phyloP scores from a whole-genome alignment of 1,140 invertebrate genomes.

The Cherax destructor region DNA sequence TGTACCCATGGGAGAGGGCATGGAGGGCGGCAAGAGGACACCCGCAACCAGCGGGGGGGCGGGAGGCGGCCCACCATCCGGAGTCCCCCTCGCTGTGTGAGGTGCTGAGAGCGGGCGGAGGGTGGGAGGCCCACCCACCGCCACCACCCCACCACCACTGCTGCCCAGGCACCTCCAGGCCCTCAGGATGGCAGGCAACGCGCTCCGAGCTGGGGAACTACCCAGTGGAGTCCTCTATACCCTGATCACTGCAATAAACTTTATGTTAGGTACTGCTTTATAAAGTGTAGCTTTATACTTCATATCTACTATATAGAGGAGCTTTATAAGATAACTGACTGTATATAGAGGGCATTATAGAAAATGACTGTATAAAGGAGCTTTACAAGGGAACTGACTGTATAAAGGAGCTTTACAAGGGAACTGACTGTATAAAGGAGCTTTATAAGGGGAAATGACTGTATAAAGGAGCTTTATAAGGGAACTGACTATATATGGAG shows the following conservation, averaged over 20 bases:
- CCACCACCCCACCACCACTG: neutral
- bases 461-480: no score
- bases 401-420: no score
- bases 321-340: no score
- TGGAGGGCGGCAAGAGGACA: conserved; percentile 52
- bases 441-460: no score
- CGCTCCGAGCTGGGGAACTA: conserved; percentile 73
- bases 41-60: conserved; percentile 66
- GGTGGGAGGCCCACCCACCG: conserved; percentile 16
- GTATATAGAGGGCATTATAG: no score
- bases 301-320: no score
- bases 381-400: no score
- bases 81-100: conserved; percentile 72
- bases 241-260: conserved; percentile 73
- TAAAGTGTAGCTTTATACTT: no score
- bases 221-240: conserved; percentile 73
- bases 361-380: no score
- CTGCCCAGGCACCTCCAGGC: conserved; percentile 57
- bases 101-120: conserved; percentile 29
- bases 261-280: no score
- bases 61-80: conserved; percentile 72
- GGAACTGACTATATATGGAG: no score
- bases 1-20: conserved; percentile 63
- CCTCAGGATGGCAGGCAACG: conserved; percentile 53
- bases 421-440: no score